Conservation (phyloP, 1,140 invertebrate species). For the Drosophila orosa region DNA sequence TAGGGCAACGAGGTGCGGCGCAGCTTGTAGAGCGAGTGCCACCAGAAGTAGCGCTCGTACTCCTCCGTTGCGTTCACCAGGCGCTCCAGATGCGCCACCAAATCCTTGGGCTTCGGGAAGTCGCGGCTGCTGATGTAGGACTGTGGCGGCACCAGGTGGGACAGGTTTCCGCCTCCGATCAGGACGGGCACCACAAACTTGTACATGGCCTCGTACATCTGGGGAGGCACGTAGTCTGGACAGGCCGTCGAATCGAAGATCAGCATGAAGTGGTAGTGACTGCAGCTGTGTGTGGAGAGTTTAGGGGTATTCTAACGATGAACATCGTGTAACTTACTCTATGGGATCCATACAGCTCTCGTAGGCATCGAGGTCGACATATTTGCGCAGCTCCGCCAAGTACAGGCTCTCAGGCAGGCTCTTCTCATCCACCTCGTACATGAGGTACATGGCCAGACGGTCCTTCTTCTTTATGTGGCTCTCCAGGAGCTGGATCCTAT, state of each 20-base stretch:
- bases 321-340: slow-evolving; percentile 14
- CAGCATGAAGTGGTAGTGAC: slow-evolving; percentile 55
- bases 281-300: slow-evolving; percentile 28
- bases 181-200: slow-evolving; percentile 57
- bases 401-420: slow-evolving; percentile 39
- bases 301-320: background rate
- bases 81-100: slow-evolving; percentile 22
- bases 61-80: background rate
- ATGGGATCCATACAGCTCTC: slow-evolving; percentile 1
- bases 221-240: slow-evolving; percentile 51
- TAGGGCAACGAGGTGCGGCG: slow-evolving; percentile 24
- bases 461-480: slow-evolving; percentile 8
- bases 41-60: slow-evolving; percentile 54
- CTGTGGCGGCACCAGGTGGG: slow-evolving; percentile 28
- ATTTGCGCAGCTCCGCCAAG: slow-evolving; percentile 38
- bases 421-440: slow-evolving; percentile 38
- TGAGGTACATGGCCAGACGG: slow-evolving; percentile 29
- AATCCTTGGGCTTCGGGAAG: slow-evolving; percentile 27
- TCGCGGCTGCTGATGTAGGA: slow-evolving; percentile 43
- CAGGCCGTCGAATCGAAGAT: slow-evolving; percentile 56
- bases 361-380: slow-evolving; percentile 29
- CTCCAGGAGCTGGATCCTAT: background rate
- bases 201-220: slow-evolving; percentile 42
- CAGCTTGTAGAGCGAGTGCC: slow-evolving; percentile 51
- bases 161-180: slow-evolving; percentile 46